Evolutionary conservation across 2,888 invertebrate genomes (phyloP).

Genomic region (Perdita meconis): DNA sequence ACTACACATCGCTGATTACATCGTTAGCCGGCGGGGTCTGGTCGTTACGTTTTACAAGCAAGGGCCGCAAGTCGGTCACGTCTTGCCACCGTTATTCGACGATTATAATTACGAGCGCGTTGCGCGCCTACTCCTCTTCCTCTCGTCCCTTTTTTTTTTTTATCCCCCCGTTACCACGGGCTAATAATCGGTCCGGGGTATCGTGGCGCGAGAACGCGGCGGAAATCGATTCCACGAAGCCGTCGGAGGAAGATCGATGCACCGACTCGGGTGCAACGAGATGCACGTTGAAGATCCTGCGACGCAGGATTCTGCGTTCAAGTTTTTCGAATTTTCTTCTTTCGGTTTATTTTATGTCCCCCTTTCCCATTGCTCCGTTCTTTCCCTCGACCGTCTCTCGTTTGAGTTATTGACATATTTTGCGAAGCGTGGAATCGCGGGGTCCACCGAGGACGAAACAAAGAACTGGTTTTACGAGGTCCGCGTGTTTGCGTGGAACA

Average conservation of each 20-base stretch:
- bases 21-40: slow-evolving; percentile 41
- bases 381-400: neutral
- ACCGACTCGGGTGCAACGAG: slow-evolving; percentile 53
- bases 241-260: slow-evolving; percentile 36
- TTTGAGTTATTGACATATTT: slow-evolving; percentile 27
- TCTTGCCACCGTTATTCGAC: slow-evolving; percentile 55
- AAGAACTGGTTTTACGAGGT: slow-evolving; percentile 43
- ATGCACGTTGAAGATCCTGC: no score
- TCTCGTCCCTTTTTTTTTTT: slow-evolving; percentile 13
- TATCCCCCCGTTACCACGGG: slow-evolving; percentile 15
- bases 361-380: neutral
- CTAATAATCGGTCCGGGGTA: slow-evolving; percentile 50
- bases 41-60: slow-evolving; percentile 51
- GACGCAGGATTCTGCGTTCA: neutral
- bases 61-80: slow-evolving; percentile 46
- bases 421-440: neutral
- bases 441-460: slow-evolving; percentile 12
- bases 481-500: neutral
- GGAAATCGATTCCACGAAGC: slow-evolving; percentile 65
- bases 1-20: slow-evolving; percentile 49
- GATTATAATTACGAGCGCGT: slow-evolving; percentile 63
- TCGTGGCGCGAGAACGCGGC: slow-evolving; percentile 16
- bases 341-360: slow-evolving; percentile 22
- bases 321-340: neutral
- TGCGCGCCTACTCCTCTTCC: slow-evolving; percentile 19